Base-by-base conservation (phyloP, 2,888 invertebrate genomes). In the Netelia fuscicornis region DNA sequence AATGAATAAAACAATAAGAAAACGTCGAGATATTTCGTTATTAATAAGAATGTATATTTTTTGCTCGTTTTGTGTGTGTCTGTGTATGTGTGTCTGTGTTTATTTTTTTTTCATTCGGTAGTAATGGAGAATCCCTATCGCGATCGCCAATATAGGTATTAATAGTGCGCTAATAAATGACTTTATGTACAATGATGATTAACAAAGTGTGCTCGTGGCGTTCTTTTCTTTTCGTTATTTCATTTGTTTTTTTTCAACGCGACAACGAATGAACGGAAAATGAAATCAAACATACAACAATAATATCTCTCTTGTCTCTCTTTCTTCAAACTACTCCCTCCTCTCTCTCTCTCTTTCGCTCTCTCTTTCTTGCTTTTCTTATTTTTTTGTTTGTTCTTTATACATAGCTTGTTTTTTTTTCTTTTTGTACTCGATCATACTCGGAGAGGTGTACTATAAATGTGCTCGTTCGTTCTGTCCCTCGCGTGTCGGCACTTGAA, bases 121-220 rank as follows among this genome's bases (percentile, higher is more conserved):
- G 90, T 93, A 92, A 93, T 93, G 91, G 91, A 85, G 79, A 91
- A 90, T 79, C 91, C 89, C 92, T 91, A 91, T 90, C 90, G 79
- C 79, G 90, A 89, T 92, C 90, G 89, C 91, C 91, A 91, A 92
- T 93, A 92, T 90, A 90, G 89, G 88, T 90, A 92, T 88, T 87
- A 88, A 90, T 93, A 93, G 92, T 93, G 93, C 90, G 90, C 92
- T 93, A 93, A 90, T 93, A 90, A 90, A 91, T 92, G 92, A 91
- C 91, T 90, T 89, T 93, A 93, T 93, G 91, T 93, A 93, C 93
- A 93, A 88, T 87, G 91, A 93, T 93, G 92, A 89, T 91, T 92
- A 92, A 92, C 91, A 91, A 93, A 92, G 89, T 89, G 87, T 88
- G 90, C 82, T 75, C 78, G 82, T 77, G 65, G 71, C 78, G 81